phyloP scores from a whole-genome alignment of 2,888 invertebrate genomes.

The Spilarctia lutea region DNA sequence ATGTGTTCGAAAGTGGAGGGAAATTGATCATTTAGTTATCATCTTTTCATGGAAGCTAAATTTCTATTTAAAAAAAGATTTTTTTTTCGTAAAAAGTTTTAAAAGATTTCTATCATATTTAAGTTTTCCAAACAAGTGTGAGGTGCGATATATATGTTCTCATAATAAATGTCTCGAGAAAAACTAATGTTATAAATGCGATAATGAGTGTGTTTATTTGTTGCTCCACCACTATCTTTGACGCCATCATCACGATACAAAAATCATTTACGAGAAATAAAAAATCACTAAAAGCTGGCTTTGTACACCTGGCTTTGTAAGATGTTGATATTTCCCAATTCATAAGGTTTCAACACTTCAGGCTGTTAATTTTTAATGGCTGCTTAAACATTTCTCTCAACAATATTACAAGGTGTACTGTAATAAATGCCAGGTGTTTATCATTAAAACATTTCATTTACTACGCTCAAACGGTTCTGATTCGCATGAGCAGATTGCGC shows the following conservation, averaged over 20 bases:
- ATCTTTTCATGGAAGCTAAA: background rate
- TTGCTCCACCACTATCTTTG: too few relatives aligned
- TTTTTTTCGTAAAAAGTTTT: too few relatives aligned
- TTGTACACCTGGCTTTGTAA: background rate
- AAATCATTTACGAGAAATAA: too few relatives aligned
- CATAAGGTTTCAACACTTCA: background rate
- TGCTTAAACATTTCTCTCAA: conserved; percentile 8
- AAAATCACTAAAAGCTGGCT: too few relatives aligned
- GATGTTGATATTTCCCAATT: background rate
- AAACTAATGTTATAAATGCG: background rate
- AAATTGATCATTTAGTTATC: background rate
- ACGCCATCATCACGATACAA: background rate
- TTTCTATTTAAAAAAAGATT: background rate
- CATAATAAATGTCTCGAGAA: background rate
- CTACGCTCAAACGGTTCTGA: conserved; percentile 48
- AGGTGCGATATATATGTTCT: background rate
- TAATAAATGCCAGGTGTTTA: conserved; percentile 44
- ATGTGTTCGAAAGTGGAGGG: background rate
- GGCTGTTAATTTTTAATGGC: conserved; percentile 3
- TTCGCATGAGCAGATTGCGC: conserved; percentile 45
- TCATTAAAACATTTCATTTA: conserved; percentile 52
- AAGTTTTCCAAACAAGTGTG: background rate
- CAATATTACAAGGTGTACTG: conserved; percentile 18
- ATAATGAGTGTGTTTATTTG: background rate
- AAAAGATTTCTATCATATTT: too few relatives aligned